Evolutionary conservation across 2,888 invertebrate genomes (phyloP).

Genomic region (Tenthredo notha): DNA sequence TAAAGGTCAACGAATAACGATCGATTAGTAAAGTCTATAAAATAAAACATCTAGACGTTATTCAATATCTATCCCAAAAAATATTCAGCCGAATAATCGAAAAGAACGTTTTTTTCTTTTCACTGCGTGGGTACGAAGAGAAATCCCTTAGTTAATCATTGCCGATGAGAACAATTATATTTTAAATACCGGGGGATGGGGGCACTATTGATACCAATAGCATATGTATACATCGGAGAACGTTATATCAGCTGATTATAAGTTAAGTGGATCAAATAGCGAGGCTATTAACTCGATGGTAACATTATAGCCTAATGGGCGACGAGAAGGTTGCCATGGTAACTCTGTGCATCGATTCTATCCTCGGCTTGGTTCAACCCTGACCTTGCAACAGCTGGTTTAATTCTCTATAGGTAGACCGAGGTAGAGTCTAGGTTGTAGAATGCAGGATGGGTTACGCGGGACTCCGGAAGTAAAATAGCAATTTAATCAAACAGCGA

Average conservation of each 20-base stretch:
- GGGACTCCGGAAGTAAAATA: conserved; percentile 20
- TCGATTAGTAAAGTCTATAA: neutral
- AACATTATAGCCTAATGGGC: conserved; percentile 65
- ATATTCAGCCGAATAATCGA: neutral
- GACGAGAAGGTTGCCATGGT: conserved; percentile 72
- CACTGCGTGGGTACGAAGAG: neutral
- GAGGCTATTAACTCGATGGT: conserved; percentile 43
- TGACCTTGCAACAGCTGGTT: conserved; percentile 74
- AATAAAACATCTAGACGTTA: neutral
- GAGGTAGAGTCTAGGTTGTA: neutral
- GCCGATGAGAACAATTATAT: neutral
- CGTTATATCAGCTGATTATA: conserved; percentile 12
- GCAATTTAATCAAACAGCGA: neutral
- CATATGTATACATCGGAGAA: neutral
- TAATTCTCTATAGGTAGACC: conserved; percentile 5
- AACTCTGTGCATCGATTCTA: conserved; percentile 72
- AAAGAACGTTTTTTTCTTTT: neutral
- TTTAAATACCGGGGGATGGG: neutral
- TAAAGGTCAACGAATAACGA: neutral
- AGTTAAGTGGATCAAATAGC: conserved; percentile 46
- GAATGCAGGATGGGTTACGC: neutral
- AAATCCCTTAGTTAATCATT: neutral
- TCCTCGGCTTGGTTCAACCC: conserved; percentile 65
- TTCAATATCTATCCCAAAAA: neutral
- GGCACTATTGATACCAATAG: neutral